Evolutionary conservation across 2,113 vertebrate species (phyloP).

Genomic region (Prinia subflava): DNA sequence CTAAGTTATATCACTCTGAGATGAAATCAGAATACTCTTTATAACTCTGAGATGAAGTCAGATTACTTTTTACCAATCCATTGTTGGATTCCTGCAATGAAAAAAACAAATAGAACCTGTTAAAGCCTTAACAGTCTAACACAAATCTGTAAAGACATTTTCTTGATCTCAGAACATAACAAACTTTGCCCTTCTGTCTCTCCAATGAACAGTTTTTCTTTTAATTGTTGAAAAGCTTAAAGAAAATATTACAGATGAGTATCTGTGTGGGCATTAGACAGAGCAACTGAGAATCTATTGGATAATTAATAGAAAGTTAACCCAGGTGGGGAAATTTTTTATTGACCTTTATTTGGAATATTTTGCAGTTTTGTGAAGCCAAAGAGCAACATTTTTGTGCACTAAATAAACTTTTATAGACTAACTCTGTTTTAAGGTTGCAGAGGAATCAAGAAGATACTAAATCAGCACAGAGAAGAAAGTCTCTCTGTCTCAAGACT

Average conservation of each 20-base stretch:
- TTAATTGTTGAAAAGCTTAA: not conserved
- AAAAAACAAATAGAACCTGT: not conserved
- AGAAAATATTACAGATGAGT: not conserved
- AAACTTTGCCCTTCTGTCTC: not conserved
- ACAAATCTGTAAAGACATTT: not conserved
- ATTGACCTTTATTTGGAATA: not conserved
- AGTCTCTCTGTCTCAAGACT: not conserved
- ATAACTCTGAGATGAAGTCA: not conserved
- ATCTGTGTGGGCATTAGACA: not conserved
- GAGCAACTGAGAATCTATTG: not conserved
- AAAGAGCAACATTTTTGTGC: not conserved
- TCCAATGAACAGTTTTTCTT: not conserved
- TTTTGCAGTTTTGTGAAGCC: not conserved
- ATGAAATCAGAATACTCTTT: not conserved
- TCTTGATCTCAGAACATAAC: not conserved
- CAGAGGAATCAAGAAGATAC: not conserved
- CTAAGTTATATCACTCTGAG: not conserved
- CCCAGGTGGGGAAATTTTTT: fast-evolving
- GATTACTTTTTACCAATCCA: not conserved
- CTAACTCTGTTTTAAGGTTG: slow-evolving; percentile 5
- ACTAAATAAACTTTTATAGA: slow-evolving; percentile 10
- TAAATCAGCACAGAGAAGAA: not conserved
- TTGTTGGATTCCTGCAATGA: not conserved
- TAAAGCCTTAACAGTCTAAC: not conserved
- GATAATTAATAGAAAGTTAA: not conserved